These are phyloP conservation scores for Erpornis zantholeuca DNA, from an alignment of 2,113 vertebrate species.

Conservation along the genomic window DNA sequence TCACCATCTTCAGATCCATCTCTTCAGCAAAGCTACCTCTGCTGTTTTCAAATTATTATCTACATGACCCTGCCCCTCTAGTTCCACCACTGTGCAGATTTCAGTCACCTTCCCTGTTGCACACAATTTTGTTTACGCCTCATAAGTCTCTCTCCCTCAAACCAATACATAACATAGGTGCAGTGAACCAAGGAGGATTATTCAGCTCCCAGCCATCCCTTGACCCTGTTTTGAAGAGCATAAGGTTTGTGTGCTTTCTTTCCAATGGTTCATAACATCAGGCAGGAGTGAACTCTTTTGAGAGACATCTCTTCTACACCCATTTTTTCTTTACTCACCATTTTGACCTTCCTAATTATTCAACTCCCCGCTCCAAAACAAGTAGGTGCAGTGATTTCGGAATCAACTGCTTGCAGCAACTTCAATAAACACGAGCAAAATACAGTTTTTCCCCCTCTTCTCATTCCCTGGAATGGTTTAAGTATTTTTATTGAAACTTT, in stretches of 20 bases:
- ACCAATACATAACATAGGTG: not conserved
- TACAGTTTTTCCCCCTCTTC: not conserved
- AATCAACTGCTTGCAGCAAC: conserved; percentile 3
- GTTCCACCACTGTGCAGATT: not conserved
- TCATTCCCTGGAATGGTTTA: conserved; percentile 38
- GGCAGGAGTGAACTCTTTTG: not conserved
- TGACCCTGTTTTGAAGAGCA: not conserved
- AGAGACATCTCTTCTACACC: not conserved
- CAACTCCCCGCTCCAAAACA: not conserved
- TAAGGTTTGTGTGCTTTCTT: not conserved
- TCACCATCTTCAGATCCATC: not conserved
- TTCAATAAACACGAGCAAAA: conserved; percentile 20
- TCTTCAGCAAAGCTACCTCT: not conserved
- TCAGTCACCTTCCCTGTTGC: not conserved
- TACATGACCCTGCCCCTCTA: not conserved
- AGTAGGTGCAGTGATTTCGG: not conserved
- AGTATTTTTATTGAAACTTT: conserved; percentile 63
- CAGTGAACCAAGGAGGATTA: not conserved
- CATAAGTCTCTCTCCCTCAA: not conserved
- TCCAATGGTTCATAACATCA: not conserved
- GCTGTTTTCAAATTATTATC: not conserved
- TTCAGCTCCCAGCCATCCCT: not conserved
- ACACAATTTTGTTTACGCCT: not conserved
- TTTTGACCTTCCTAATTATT: not conserved
- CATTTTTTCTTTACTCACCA: not conserved